Conservation (phyloP, 2,888 invertebrate species). For the Euzophera pinguis region DNA sequence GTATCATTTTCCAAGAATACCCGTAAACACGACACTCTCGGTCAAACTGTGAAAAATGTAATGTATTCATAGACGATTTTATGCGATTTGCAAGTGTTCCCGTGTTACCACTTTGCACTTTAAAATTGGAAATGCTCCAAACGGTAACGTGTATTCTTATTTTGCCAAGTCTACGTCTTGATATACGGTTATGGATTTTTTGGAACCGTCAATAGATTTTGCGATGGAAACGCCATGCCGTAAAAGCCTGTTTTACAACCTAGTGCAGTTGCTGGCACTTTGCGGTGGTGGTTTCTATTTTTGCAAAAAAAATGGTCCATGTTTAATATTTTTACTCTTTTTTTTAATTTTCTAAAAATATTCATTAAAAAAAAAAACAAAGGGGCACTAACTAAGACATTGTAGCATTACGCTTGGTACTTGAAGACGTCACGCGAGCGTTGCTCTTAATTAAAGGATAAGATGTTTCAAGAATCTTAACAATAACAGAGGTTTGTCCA, state of each 20-base stretch:
- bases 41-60: conserved; percentile 15
- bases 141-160: conserved; percentile 14
- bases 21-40: conserved; percentile 11
- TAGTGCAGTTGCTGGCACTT: too few species aligned
- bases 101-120: conserved; percentile 18
- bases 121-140: conserved; percentile 24
- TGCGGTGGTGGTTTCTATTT: too few species aligned
- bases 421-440: too few species aligned
- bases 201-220: conserved; percentile 8
- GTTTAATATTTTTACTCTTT: too few species aligned
- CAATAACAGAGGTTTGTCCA: too few species aligned
- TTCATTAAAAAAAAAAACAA: too few species aligned
- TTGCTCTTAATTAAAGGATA: too few species aligned
- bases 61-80: conserved; percentile 14
- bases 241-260: not conserved
- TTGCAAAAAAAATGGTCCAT: too few species aligned
- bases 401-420: too few species aligned
- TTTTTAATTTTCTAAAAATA: too few species aligned
- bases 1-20: not conserved
- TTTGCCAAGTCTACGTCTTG: conserved; percentile 4
- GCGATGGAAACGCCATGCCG: not conserved
- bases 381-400: too few species aligned
- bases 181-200: conserved; percentile 9
- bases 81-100: conserved; percentile 19
- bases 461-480: too few species aligned